phyloP scores from a whole-genome alignment of 2,113 vertebrate species.

The Gulo gulo region DNA sequence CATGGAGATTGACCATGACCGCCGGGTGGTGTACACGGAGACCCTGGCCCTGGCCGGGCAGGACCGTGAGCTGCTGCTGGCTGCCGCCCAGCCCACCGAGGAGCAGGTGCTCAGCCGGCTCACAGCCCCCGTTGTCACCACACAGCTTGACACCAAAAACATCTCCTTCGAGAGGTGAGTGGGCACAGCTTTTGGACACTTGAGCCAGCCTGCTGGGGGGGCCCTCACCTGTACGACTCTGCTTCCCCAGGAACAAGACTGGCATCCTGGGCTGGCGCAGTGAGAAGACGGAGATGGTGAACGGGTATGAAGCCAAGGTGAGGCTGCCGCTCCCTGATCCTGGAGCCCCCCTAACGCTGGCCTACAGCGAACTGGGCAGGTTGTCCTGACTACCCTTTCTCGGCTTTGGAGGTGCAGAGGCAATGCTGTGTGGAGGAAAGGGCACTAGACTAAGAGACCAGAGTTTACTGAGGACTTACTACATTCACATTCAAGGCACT shows the following conservation, averaged over 20 bases:
- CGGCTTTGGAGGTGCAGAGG: neutral
- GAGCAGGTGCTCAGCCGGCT: conserved; percentile 96
- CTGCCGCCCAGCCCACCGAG: conserved; percentile 92
- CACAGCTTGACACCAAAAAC: conserved; percentile 97
- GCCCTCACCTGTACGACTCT: neutral
- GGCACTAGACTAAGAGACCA: neutral
- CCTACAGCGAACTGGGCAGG: neutral
- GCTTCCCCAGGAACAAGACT: conserved; percentile 91
- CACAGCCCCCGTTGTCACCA: conserved; percentile 93
- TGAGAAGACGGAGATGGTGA: conserved; percentile 96
- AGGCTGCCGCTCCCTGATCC: conserved; percentile 39
- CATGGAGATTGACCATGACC: conserved; percentile 99
- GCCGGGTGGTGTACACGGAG: conserved; percentile 94
- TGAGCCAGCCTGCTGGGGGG: neutral
- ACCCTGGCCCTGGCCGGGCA: conserved; percentile 90
- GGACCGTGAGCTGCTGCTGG: conserved; percentile 87
- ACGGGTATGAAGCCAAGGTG: conserved; percentile 98
- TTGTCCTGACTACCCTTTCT: neutral
- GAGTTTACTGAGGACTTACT: neutral
- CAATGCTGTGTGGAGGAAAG: neutral
- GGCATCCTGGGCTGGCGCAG: conserved; percentile 98
- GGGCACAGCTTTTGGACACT: neutral
- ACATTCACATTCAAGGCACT: neutral
- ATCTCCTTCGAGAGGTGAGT: conserved; percentile 97
- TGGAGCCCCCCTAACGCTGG: neutral